These are phyloP conservation scores for Lithosia quadra DNA, from an alignment of 2,888 invertebrate species.

Conservation along the genomic window DNA sequence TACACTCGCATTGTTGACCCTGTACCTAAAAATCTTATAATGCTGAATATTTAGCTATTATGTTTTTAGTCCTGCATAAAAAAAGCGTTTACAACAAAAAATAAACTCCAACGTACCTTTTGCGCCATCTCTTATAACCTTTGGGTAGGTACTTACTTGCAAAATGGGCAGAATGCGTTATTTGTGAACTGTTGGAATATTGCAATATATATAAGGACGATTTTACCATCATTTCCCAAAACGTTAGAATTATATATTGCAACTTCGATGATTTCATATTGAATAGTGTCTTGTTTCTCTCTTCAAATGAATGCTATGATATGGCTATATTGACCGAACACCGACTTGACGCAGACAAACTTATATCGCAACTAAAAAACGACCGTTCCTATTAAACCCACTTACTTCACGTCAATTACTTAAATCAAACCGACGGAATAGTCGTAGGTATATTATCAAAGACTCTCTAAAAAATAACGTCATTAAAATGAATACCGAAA, in stretches of 20 bases:
- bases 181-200: conserved; percentile 1
- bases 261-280: background rate
- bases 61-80: background rate
- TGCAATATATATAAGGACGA: conserved; percentile 4
- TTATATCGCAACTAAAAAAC: background rate
- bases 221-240: conserved; percentile 2
- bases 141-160: background rate
- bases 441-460: background rate
- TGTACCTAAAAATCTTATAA: no score
- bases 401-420: background rate
- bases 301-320: background rate
- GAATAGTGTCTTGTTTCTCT: background rate
- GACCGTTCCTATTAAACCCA: background rate
- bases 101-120: background rate
- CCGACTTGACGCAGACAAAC: background rate
- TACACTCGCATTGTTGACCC: no score
- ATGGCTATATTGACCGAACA: background rate
- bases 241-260: background rate
- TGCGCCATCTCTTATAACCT: background rate
- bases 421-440: background rate
- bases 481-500: background rate
- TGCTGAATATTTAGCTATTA: no score
- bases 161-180: background rate
- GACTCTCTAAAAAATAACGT: background rate
- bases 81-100: background rate